Evolutionary conservation across 1,140 invertebrate genomes (phyloP).

Genomic region (Papilio polyxenes): DNA sequence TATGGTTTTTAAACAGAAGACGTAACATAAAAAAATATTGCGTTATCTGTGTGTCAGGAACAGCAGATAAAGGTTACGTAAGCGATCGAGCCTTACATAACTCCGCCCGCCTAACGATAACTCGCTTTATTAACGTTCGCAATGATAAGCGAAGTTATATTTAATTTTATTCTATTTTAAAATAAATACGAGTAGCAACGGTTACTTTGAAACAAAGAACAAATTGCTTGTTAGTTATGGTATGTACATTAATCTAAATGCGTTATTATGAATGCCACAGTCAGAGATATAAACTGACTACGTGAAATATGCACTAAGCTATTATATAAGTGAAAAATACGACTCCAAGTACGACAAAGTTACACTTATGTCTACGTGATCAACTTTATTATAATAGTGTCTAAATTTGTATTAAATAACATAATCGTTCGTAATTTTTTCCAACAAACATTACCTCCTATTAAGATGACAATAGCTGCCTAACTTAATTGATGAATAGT

Average conservation of each 20-base stretch:
- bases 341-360: too few species aligned
- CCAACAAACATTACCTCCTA: background rate
- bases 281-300: too few species aligned
- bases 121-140: background rate
- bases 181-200: background rate
- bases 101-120: background rate
- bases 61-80: conserved; percentile 19
- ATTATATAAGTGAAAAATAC: too few species aligned
- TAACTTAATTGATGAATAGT: conserved; percentile 29
- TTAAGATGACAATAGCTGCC: conserved; percentile 4
- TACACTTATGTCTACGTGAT: too few species aligned
- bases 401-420: background rate
- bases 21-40: conserved; percentile 25
- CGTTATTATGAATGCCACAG: too few species aligned
- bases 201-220: background rate
- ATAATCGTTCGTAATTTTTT: background rate
- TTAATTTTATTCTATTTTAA: background rate
- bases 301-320: too few species aligned
- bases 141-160: background rate
- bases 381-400: too few species aligned
- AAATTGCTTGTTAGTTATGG: background rate
- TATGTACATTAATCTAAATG: too few species aligned
- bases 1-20: background rate
- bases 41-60: conserved; percentile 1
- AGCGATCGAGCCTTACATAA: background rate